Percentiles rank a stretch among this genome's conserved stretches.
Conservation (phyloP, 2,797 vertebrate species). For the Champsocephalus esox region DNA sequence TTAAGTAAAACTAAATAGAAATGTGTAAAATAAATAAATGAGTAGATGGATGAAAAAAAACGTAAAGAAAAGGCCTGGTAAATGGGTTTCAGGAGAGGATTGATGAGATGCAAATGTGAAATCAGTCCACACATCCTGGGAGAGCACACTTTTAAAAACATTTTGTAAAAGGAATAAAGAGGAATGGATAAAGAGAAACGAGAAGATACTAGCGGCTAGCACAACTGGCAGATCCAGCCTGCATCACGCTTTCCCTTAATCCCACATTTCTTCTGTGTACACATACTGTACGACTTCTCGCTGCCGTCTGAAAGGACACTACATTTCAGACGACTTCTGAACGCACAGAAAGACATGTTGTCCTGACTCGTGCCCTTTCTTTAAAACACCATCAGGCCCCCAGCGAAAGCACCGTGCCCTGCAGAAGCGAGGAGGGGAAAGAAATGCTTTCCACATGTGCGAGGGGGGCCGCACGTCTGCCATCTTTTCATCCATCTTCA, state of each 20-base stretch:
- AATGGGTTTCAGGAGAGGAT: too few relatives aligned
- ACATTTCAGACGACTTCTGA: conserved; percentile 11
- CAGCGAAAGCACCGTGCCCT: conserved; percentile 57
- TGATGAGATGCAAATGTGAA: too few relatives aligned
- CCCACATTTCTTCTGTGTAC: conserved; percentile 8
- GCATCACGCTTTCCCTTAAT: background rate
- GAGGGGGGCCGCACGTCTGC: conserved; percentile 51
- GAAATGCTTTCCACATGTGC: conserved; percentile 86
- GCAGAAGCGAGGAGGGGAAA: conserved; percentile 56
- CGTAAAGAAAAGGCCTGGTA: too few relatives aligned
- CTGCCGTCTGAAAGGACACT: background rate
- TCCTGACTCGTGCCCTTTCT: conserved; percentile 24
- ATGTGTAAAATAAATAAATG: too few relatives aligned
- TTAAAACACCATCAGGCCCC: conserved; percentile 42
- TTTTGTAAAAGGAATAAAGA: background rate
- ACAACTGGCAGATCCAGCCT: conserved; percentile 10
- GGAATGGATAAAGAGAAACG: background rate
- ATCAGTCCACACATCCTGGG: too few relatives aligned
- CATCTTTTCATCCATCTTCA: conserved; percentile 72
- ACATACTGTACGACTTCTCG: background rate
- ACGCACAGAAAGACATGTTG: background rate
- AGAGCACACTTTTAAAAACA: too few relatives aligned
- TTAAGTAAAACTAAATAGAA: too few relatives aligned
- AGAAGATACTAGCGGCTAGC: background rate
- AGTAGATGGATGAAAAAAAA: too few relatives aligned